A percentile compares a stretch with the other conserved stretches of the same genome.
Conservation (phyloP, 2,113 vertebrate species). For the Limnothrissa miodon region DNA sequence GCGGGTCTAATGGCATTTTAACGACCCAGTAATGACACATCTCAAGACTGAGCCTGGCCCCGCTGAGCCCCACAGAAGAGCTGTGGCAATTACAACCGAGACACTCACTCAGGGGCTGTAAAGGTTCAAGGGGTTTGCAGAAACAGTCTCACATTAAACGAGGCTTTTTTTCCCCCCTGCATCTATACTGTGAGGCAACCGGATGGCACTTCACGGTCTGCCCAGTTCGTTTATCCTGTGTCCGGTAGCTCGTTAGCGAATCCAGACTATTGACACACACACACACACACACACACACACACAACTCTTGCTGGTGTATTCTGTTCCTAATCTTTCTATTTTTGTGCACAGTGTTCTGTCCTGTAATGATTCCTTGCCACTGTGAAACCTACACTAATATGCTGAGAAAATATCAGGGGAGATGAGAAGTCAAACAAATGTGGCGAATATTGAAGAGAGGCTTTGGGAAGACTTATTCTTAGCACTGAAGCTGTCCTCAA, state of each 20-base stretch:
- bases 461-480: neutral
- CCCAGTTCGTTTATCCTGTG: neutral
- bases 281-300: too few relatives aligned
- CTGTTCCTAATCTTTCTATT: neutral
- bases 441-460: too few relatives aligned
- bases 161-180: neutral
- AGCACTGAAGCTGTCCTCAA: neutral
- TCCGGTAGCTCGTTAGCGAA: neutral
- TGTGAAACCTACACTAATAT: neutral
- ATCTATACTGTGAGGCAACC: neutral
- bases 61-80: neutral
- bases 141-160: neutral
- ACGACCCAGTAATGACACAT: neutral
- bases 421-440: neutral
- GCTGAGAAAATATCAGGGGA: neutral
- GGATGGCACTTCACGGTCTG: neutral
- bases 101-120: neutral
- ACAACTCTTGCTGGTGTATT: neutral
- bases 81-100: neutral
- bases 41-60: neutral
- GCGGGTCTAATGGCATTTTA: neutral
- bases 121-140: neutral
- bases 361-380: neutral
- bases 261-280: neutral
- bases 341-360: neutral